Conservation (phyloP, 2,797 vertebrate genomes). For the Fringilla coelebs region DNA sequence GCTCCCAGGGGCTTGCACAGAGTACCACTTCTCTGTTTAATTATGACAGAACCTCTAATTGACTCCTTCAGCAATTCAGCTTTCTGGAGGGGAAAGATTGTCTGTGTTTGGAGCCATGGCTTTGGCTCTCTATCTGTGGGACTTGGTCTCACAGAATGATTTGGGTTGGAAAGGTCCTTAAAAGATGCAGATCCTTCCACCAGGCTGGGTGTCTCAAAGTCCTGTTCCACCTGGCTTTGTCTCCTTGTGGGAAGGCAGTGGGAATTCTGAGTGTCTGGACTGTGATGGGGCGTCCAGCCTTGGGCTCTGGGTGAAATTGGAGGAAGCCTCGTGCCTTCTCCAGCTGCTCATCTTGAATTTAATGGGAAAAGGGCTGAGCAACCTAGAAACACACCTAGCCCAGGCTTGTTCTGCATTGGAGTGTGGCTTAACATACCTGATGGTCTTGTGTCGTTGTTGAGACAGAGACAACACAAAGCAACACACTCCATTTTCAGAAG, state of each 20-base stretch:
- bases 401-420: background rate
- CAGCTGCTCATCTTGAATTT: background rate
- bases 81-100: background rate
- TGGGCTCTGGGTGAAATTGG: background rate
- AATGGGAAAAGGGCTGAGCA: background rate
- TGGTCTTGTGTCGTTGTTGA: background rate
- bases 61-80: background rate
- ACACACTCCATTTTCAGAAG: background rate
- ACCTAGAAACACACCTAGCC: background rate
- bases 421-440: background rate
- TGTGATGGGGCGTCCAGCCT: background rate
- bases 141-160: background rate
- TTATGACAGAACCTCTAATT: conserved; percentile 28
- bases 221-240: background rate
- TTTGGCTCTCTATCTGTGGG: background rate
- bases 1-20: background rate
- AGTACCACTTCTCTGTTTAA: background rate
- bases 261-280: background rate
- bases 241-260: background rate
- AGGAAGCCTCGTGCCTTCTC: background rate
- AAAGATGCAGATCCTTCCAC: background rate
- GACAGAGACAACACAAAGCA: background rate
- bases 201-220: background rate
- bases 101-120: background rate
- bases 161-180: background rate